A percentile compares a stretch with the other conserved stretches of the same genome.
These are phyloP conservation scores for Phylloscopus whistleri DNA, from an alignment of 2,113 vertebrate genomes.

Conservation along the genomic window DNA sequence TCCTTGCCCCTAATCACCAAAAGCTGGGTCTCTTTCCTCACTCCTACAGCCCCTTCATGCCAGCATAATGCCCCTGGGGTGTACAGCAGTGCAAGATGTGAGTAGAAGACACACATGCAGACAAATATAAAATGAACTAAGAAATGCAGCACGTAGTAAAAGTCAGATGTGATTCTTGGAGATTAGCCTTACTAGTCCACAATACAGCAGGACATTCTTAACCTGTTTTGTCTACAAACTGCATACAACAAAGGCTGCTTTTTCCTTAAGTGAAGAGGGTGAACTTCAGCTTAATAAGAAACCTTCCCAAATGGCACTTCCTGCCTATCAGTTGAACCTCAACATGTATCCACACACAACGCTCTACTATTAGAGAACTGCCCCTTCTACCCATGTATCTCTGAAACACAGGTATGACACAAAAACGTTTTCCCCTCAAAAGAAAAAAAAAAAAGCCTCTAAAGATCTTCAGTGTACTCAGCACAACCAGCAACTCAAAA, in stretches of 20 bases:
- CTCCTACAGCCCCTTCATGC: fast-evolving
- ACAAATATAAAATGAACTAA: background rate
- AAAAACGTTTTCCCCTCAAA: fast-evolving
- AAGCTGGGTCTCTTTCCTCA: background rate
- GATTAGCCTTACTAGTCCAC: background rate
- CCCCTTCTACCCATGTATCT: background rate
- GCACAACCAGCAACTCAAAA: background rate
- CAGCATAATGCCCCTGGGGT: background rate
- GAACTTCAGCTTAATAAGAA: background rate
- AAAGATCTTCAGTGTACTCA: background rate
- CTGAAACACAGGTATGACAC: background rate
- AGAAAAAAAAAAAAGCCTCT: background rate
- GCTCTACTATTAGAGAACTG: background rate
- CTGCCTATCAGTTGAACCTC: background rate
- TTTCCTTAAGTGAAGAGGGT: background rate
- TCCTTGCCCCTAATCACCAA: background rate
- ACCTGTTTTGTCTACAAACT: background rate
- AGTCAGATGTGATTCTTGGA: background rate
- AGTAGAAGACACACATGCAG: background rate
- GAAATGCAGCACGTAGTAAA: background rate
- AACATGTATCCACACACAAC: background rate
- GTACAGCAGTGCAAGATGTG: background rate
- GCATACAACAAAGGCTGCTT: background rate
- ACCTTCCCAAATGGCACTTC: background rate
- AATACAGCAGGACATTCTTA: background rate